Evolutionary conservation across 2,888 invertebrate species (phyloP).

Genomic region (Drosophila nigritarsus): DNA sequence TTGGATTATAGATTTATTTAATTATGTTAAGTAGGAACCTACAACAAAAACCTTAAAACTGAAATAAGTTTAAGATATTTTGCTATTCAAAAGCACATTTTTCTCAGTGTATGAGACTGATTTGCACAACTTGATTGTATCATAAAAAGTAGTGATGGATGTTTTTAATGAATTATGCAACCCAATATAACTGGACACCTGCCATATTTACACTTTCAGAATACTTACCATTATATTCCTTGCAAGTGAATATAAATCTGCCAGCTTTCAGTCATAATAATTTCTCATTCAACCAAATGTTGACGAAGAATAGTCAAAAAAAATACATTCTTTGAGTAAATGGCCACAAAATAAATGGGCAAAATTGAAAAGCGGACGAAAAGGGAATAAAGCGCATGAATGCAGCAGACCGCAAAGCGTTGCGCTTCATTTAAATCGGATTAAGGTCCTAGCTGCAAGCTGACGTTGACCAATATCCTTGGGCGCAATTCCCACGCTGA

Average conservation of each 20-base stretch:
- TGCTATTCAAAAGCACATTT: background rate
- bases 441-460: constrained; percentile 70
- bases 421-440: constrained; percentile 85
- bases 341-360: constrained; percentile 34
- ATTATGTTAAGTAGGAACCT: background rate
- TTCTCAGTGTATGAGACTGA: background rate
- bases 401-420: constrained; percentile 82
- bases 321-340: constrained; percentile 15
- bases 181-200: background rate
- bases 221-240: no score
- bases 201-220: background rate
- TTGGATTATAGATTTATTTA: background rate
- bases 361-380: constrained; percentile 23
- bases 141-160: background rate
- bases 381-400: constrained; percentile 35
- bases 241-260: background rate
- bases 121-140: background rate
- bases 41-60: background rate
- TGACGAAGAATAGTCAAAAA: constrained; percentile 21
- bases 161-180: background rate
- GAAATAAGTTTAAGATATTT: background rate
- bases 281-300: background rate
- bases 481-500: constrained; percentile 79
- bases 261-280: background rate
- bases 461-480: constrained; percentile 62